These are phyloP conservation scores for Neodon shergylaensis DNA, from an alignment of 2,113 vertebrate genomes.

Conservation along the genomic window DNA sequence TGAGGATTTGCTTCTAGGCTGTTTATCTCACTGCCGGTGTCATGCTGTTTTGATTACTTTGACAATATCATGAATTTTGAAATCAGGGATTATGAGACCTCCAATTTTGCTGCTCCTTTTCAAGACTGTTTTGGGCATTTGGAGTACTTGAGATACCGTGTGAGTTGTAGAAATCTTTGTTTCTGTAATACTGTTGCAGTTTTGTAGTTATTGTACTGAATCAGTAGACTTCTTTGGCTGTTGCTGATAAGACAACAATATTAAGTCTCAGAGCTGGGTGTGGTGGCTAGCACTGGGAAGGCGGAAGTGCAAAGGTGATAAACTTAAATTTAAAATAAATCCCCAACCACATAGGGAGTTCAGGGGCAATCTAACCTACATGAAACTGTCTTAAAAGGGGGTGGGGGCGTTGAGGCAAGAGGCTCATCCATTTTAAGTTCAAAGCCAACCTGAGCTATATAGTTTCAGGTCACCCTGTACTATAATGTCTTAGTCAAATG, in stretches of 20 bases:
- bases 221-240: not conserved
- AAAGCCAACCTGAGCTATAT: not conserved
- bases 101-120: not conserved
- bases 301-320: not conserved
- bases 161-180: conserved; percentile 14
- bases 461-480: not conserved
- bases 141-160: not conserved
- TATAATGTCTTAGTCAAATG: not conserved
- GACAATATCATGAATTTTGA: conserved; percentile 21
- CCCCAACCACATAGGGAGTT: not conserved
- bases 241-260: not conserved
- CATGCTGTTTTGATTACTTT: not conserved
- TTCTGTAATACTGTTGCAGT: not conserved
- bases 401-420: not conserved
- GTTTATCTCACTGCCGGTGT: not conserved
- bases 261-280: not conserved
- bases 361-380: not conserved
- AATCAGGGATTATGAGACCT: not conserved
- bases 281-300: not conserved
- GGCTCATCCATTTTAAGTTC: not conserved
- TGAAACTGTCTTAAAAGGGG: not conserved
- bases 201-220: not conserved
- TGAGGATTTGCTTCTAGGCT: not conserved
- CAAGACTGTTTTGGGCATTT: conserved; percentile 22
- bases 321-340: not conserved